These are phyloP conservation scores for Drosophila cyrtoloma DNA, from an alignment of 2,888 invertebrate species.

Conservation along the genomic window DNA sequence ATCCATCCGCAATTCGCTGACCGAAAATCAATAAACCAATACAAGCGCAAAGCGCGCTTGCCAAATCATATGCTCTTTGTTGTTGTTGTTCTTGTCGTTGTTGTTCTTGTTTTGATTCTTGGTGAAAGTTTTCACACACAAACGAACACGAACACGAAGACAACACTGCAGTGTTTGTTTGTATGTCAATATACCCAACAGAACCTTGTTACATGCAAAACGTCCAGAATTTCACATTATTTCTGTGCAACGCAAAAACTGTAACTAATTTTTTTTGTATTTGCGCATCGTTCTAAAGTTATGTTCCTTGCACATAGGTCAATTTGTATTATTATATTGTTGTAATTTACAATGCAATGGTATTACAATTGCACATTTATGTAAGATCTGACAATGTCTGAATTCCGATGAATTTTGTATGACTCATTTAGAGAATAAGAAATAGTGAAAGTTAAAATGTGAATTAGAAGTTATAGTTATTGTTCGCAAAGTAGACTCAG, in stretches of 20 bases:
- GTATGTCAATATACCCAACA: constrained; percentile 20
- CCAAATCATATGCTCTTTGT: constrained; percentile 73
- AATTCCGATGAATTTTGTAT: background rate
- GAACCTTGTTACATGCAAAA: constrained; percentile 12
- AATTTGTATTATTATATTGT: constrained; percentile 1
- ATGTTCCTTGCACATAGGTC: background rate
- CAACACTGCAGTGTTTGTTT: background rate
- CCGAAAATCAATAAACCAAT: constrained; percentile 79
- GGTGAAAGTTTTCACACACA: constrained; percentile 72
- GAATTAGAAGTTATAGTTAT: background rate
- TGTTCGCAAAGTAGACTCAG: background rate
- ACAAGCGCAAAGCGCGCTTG: constrained; percentile 67
- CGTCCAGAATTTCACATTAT: constrained; percentile 3
- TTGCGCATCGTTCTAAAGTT: background rate
- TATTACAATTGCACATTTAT: background rate
- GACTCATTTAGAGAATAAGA: background rate
- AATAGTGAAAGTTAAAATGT: background rate
- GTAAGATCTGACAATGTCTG: background rate
- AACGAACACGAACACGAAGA: background rate
- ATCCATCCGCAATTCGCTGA: constrained; percentile 17
- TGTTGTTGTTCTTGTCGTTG: constrained; percentile 35
- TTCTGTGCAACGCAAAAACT: background rate
- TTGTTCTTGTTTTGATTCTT: constrained; percentile 58
- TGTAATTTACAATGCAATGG: background rate
- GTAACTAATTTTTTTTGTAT: background rate